A percentile compares a stretch with the other conserved stretches of the same genome.
phyloP scores from a whole-genome alignment of 1,140 invertebrate species.

The Danaus melanippus region DNA sequence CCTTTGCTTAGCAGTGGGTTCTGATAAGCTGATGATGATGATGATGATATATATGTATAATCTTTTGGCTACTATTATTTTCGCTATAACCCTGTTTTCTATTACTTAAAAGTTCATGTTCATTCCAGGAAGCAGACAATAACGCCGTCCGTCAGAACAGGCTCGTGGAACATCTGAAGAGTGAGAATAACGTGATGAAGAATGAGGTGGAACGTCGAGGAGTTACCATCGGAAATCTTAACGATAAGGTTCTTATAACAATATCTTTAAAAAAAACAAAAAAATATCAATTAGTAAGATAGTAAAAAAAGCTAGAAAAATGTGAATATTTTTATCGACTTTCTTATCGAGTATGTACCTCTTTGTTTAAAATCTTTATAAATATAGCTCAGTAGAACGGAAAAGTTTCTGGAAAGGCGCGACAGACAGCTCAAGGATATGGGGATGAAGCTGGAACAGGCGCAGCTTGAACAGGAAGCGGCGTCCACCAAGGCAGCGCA shows the following conservation, averaged over 20 bases:
- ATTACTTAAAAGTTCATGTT: too few species aligned
- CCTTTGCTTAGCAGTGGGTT: too few species aligned
- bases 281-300: too few species aligned
- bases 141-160: slow-evolving; percentile 55
- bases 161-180: slow-evolving; percentile 50
- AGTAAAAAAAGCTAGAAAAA: too few species aligned
- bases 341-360: too few species aligned
- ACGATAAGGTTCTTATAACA: slow-evolving; percentile 38
- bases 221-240: slow-evolving; percentile 38
- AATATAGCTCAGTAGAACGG: slow-evolving; percentile 41
- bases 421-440: slow-evolving; percentile 63
- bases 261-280: too few species aligned
- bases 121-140: slow-evolving; percentile 53
- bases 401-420: slow-evolving; percentile 45
- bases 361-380: background rate
- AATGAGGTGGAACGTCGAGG: slow-evolving; percentile 48
- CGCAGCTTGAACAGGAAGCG: slow-evolving; percentile 46
- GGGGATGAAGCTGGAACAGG: slow-evolving; percentile 32
- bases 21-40: too few species aligned
- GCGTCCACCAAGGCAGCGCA: slow-evolving; percentile 45
- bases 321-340: too few species aligned
- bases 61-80: too few species aligned
- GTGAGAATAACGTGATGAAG: slow-evolving; percentile 34
- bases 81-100: too few species aligned
- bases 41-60: too few species aligned